Base-by-base conservation (phyloP, 2,113 vertebrate genomes). In the Callipepla californica region DNA sequence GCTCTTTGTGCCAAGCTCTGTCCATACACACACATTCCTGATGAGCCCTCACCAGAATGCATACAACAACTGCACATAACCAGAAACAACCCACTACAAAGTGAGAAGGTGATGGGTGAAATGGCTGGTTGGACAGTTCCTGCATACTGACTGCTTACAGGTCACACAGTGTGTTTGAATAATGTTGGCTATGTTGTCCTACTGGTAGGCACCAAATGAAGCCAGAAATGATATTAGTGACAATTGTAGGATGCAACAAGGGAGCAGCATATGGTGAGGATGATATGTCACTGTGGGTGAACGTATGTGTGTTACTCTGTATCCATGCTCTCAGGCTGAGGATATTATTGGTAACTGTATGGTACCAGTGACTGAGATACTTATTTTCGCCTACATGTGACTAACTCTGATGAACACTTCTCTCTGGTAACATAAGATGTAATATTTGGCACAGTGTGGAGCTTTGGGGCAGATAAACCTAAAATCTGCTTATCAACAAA, bases 131-230 rank as follows among this genome's bases (percentile, higher is more conserved):
- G 55, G 42, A 40, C 11, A 63, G 34, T 77, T 1, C 0, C 51
- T 62, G 59, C 0, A 0, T 58, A 13, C 68, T 45, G 10, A 13
- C 68, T 50, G 10, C 53, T 57, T 45, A 57, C 32, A 0, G 15
- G 13, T 32, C 22, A 65, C 9, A 5, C 20, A 4, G 32, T 21
- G 53, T 53, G 10, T 83, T n/a, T 1, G 0, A 20, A 25, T 40
- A 11, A 44, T 65, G 28, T 21, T 85, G 51, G 23, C 2, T 7
- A 9, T 11, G 4, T 3, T 77, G 34, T n/a, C 23, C 59, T 67
- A 21, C 6, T 78, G 22, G 30, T 19, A 62, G 59, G 63, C 5
- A 11, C 7, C n/a, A 66, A n/a, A 0, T 34, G 48, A 77, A 87
- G 62, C 12, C 63, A 87, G 50, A 53, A 66, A 70, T 83, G 20